Conservation (phyloP, 2,797 vertebrate species). For the Liasis olivaceus region DNA sequence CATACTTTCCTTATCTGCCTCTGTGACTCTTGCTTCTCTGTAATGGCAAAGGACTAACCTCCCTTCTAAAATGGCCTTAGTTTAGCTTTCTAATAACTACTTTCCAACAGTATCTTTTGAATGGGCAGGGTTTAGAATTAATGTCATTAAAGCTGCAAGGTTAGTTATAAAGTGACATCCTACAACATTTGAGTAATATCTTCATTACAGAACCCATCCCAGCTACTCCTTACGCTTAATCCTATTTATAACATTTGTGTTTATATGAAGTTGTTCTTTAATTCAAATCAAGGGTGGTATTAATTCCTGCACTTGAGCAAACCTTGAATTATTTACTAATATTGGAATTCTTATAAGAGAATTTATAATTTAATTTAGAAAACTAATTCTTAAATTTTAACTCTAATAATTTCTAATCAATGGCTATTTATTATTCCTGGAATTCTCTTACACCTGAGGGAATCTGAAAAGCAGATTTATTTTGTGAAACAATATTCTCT, state of each 20-base stretch:
- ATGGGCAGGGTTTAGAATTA: background rate
- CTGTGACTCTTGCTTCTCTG: background rate
- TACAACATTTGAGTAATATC: background rate
- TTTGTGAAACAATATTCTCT: background rate
- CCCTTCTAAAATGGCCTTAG: background rate
- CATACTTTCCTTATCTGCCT: background rate
- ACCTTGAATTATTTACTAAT: background rate
- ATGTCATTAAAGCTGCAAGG: background rate
- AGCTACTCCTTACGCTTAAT: background rate
- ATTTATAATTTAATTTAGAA: background rate
- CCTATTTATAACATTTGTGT: background rate
- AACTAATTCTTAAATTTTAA: background rate
- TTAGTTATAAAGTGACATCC: background rate
- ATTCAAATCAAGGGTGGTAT: background rate
- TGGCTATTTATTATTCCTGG: background rate
- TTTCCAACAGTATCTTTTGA: background rate
- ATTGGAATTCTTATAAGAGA: background rate
- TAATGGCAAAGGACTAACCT: background rate
- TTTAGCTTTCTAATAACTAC: background rate
- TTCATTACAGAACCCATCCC: background rate
- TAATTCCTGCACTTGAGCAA: background rate
- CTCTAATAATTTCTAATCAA: background rate
- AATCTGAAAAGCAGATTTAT: background rate
- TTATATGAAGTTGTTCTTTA: background rate
- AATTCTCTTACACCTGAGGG: background rate